phyloP scores from a whole-genome alignment of 2,888 invertebrate species.

The Drosophila austrosaltans region DNA sequence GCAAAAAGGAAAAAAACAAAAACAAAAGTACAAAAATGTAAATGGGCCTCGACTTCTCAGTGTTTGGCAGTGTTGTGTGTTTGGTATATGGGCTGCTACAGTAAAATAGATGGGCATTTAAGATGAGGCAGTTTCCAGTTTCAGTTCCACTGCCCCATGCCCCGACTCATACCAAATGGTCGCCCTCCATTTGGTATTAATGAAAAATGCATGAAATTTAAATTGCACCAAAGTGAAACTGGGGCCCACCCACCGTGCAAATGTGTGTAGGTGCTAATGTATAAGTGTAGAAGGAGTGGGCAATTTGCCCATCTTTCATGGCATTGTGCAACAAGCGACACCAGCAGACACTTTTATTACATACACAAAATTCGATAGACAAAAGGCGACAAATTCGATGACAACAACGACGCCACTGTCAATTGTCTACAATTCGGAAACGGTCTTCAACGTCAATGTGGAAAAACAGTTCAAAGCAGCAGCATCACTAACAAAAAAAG shows the following conservation, averaged over 20 bases:
- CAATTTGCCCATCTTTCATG: conserved; percentile 32
- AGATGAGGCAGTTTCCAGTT: conserved; percentile 52
- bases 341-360: conserved; percentile 15
- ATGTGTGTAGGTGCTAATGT: conserved; percentile 3
- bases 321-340: conserved; percentile 39
- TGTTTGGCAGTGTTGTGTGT: conserved; percentile 50
- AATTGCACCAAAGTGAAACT: conserved; percentile 73
- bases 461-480: conserved; percentile 12
- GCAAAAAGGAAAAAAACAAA: conserved; percentile 11
- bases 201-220: conserved; percentile 83
- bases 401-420: conserved; percentile 60
- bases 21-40: conserved; percentile 51
- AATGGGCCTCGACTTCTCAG: conserved; percentile 51
- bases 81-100: conserved; percentile 42
- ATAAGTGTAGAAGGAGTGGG: background rate
- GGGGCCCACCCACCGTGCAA: background rate
- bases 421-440: conserved; percentile 63
- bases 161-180: conserved; percentile 40
- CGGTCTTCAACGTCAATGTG: conserved; percentile 25
- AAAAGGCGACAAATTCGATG: conserved; percentile 52
- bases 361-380: conserved; percentile 19
- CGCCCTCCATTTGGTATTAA: conserved; percentile 65
- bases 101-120: conserved; percentile 72
- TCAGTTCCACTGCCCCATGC: conserved; percentile 9
- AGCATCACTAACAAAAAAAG: conserved; percentile 9